Base-by-base conservation (phyloP, 1,140 invertebrate species). In the Drosophila cardini region DNA sequence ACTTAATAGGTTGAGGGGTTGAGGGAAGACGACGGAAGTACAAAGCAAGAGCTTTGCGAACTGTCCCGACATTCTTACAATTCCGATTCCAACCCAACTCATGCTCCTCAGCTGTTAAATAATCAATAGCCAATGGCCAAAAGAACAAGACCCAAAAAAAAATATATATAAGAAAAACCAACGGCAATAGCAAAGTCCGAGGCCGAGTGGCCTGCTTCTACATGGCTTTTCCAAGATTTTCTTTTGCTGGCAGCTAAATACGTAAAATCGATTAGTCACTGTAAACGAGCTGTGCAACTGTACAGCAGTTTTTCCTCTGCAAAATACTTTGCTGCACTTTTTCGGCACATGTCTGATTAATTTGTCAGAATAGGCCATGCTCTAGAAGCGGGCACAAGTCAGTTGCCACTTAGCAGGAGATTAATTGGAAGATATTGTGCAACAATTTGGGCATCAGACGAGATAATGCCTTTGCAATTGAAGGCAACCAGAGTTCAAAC, bases 221-320 rank as follows among this genome's bases (percentile, higher is more conserved):
- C 34, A 63, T 68, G 36, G 48, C 63, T 13, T 46, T 21, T 57
- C 36, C 15, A 50, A 74, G 80, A 71, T 78, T 82, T 78, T 76
- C 80, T 79, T 82, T 75, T 56, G 70, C 69, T 34, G 46, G 65
- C 76, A 78, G 64, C 76, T 74, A 80, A 73, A 79, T 85, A 77
- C 76, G 63, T 76, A 79, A 87, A 86, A 86, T 86, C 83, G 78
- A 86, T 87, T 86, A 87, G 78, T 87, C 83, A 86, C 83, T 87
- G 83, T 82, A 83, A 81, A 67, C 56, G 72, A 86, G 81, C 67
- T 78, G 67, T 79, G 82, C 82, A 86, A 86, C 86, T 86, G 82
- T 72, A 69, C 55, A 72, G 78, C 78, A 80, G 74, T 85, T 74
- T 77, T 75, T 61, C 8, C 53, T 5, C 36, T 16, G 9, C 10